phyloP scores from a whole-genome alignment of 1,140 invertebrate genomes.

The Psix sp. region DNA sequence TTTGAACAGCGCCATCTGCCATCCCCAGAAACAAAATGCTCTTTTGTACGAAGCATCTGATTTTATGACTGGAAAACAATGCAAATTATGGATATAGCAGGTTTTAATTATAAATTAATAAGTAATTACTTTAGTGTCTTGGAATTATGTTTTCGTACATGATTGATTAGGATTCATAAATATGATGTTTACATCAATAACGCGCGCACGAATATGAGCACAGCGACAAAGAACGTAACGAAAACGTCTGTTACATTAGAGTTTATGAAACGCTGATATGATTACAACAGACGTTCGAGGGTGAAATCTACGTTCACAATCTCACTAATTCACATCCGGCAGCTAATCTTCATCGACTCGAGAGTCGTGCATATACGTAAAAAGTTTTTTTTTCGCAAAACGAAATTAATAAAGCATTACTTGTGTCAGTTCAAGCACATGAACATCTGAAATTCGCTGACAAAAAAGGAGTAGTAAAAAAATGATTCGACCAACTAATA shows the following conservation, averaged over 20 bases:
- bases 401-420: conserved; percentile 18
- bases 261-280: conserved; percentile 57
- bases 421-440: no score
- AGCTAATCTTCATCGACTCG: conserved; percentile 64
- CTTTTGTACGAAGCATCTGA: no score
- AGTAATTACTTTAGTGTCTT: conserved; percentile 40
- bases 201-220: conserved; percentile 34
- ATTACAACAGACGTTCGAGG: conserved; percentile 62
- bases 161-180: conserved; percentile 56
- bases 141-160: conserved; percentile 53
- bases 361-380: conserved; percentile 42
- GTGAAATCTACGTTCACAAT: conserved; percentile 70
- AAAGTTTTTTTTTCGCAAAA: conserved; percentile 21
- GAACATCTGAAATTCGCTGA: no score
- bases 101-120: conserved; percentile 57
- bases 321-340: conserved; percentile 68
- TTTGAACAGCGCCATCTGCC: no score
- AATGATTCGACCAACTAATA: no score
- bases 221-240: conserved; percentile 46
- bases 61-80: conserved; percentile 21
- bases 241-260: conserved; percentile 58
- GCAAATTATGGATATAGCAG: conserved; percentile 24
- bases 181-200: conserved; percentile 55
- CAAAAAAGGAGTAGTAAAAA: no score
- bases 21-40: no score